Evolutionary conservation across 2,113 vertebrate species (phyloP).

Genomic region (Sitta europaea): DNA sequence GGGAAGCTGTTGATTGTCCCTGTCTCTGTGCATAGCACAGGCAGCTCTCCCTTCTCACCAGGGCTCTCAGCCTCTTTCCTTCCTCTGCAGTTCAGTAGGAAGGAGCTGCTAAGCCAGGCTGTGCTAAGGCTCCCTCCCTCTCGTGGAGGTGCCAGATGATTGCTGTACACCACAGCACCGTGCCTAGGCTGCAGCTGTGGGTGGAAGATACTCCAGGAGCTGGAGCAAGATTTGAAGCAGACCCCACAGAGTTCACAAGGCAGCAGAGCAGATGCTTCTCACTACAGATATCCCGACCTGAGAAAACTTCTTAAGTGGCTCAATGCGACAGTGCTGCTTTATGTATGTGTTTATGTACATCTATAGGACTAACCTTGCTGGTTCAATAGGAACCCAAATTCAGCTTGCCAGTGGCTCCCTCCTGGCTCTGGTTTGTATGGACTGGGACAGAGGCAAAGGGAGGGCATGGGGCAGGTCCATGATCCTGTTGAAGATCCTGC

Average conservation of each 20-base stretch:
- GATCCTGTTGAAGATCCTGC: neutral
- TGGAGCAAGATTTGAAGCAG: neutral
- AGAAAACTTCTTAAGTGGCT: neutral
- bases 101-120: neutral
- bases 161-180: neutral
- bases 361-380: neutral
- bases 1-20: neutral
- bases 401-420: neutral
- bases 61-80: neutral
- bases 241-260: neutral
- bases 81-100: neutral
- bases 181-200: neutral
- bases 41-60: neutral
- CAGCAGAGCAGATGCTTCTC: neutral
- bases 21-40: neutral
- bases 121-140: neutral
- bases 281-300: neutral
- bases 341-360: accelerated
- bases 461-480: neutral
- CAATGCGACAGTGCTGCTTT: neutral
- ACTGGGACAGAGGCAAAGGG: neutral
- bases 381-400: neutral
- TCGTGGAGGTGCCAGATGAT: neutral
- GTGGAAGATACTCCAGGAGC: neutral
- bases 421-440: neutral